Percentiles rank a stretch among this genome's conserved stretches.
These are phyloP conservation scores for Sarcophaga peregrina DNA, from an alignment of 1,140 invertebrate species.

Conservation along the genomic window DNA sequence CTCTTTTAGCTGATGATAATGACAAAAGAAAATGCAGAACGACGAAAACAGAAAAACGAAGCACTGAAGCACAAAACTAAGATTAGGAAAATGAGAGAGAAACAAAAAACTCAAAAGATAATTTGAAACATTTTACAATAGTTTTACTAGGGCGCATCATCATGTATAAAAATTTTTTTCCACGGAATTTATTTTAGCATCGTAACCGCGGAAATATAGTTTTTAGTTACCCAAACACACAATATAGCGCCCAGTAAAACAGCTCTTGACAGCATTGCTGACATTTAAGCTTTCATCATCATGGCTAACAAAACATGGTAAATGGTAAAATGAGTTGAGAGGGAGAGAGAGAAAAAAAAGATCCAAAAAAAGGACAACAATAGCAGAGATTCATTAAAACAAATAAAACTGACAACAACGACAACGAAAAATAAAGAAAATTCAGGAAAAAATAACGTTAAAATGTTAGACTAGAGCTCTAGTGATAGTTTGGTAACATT, in stretches of 20 bases:
- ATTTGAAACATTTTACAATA: neutral
- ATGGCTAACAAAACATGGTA: neutral
- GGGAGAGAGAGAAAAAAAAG: neutral
- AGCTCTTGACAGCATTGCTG: constrained; percentile 18
- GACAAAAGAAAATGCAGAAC: no score
- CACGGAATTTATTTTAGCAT: no score
- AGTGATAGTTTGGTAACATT: no score
- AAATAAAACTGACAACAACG: neutral
- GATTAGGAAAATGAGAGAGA: no score
- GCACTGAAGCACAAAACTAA: no score
- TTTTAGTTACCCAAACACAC: neutral
- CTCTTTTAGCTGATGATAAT: no score
- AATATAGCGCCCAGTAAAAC: no score
- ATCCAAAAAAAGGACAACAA: neutral
- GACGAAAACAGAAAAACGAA: no score
- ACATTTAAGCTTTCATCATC: constrained; percentile 27
- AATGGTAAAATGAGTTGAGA: neutral
- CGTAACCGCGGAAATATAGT: neutral
- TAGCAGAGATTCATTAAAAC: neutral
- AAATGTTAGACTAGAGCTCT: no score
- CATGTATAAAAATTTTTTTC: neutral
- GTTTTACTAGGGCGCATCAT: neutral
- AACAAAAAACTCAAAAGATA: no score
- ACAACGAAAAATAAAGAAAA: neutral
- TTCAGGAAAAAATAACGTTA: no score